Percentiles rank a stretch among this genome's conserved stretches.
Evolutionary conservation across 1,140 invertebrate genomes (phyloP).

Genomic region (Aplysia californica): DNA sequence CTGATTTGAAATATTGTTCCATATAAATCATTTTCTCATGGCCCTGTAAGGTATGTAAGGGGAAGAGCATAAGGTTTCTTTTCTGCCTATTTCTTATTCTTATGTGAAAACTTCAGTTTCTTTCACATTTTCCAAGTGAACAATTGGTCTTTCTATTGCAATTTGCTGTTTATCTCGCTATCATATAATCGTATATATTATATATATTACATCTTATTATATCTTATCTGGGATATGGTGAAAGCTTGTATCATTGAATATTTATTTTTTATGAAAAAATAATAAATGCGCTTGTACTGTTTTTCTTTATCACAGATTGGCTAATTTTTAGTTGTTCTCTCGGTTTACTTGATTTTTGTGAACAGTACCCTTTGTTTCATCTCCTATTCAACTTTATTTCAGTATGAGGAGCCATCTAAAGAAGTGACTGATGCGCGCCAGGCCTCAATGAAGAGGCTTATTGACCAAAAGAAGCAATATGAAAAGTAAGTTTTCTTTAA

Average conservation of each 20-base stretch:
- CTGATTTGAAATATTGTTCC: not conserved
- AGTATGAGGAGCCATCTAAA: constrained; percentile 64
- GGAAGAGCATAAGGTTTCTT: not conserved
- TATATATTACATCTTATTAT: no score
- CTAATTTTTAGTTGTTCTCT: not conserved
- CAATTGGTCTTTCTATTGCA: not conserved
- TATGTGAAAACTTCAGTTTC: not conserved
- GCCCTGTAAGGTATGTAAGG: not conserved
- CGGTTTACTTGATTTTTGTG: not conserved
- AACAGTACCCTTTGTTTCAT: not conserved
- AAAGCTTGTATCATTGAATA: no score
- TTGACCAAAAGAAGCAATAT: constrained; percentile 44
- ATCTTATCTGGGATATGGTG: no score
- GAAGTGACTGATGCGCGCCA: constrained; percentile 47
- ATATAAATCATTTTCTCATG: not conserved
- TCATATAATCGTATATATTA: no score
- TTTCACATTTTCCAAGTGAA: not conserved
- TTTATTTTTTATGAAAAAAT: no score
- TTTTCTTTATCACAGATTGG: not conserved
- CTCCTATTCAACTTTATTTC: constrained; percentile 10
- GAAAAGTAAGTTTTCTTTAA: constrained; percentile 23
- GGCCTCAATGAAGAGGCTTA: constrained; percentile 47
- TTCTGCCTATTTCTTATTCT: not conserved
- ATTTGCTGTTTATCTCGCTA: no score
- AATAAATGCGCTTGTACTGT: not conserved